Evolutionary conservation across 1,140 invertebrate genomes (phyloP), one percentile per base, ranked within the genome.

Genomic region (Capitella teleta): DNA sequence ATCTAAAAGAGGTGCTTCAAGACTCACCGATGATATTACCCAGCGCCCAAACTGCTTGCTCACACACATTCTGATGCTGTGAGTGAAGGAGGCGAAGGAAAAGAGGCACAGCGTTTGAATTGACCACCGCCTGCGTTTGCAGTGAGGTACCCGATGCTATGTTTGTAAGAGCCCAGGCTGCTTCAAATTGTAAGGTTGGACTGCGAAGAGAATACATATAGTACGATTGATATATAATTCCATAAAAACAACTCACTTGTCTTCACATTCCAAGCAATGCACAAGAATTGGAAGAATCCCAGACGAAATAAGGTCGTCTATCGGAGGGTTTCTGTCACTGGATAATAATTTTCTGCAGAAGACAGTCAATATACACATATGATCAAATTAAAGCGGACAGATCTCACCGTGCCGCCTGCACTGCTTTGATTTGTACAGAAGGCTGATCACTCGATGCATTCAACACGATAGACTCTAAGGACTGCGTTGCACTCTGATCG

Each of bases 111-210:
- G 95, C 94, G 60, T 92, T 86, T 63, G 80, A 71, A 56, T 80
- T 77, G 3, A 98, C 92, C 23, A 98, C 93, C 70, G 92, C 82
- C 55, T 94, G 88, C 19, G 95, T 98, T 76, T 99, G 95, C 58
- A 80, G 78, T 0, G 92, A 93, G 38, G 90, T 97, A 44, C 95
- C 95, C 12, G 89, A 95, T 3, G 95, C 95, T 64, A 99, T 98
- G 67, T 99, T 99, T 56, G 95, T 98, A 52, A 99, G 75, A 41
- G 94, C 95, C 95, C 95, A 99, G 14, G 94, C 91, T 53, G 94
- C 91, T 77, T 98, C 95, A 74, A 98, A 99, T 73, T 98, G 94
- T 53, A 98, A 74, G 47, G 83, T 82, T 37, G 92, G 86, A 68
- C 90, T 91, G 66, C 45, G 65, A 57, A 66, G 64, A 50, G 62